Evolutionary conservation across 2,888 invertebrate genomes (phyloP).

Genomic region (Penaeus monodon): DNA sequence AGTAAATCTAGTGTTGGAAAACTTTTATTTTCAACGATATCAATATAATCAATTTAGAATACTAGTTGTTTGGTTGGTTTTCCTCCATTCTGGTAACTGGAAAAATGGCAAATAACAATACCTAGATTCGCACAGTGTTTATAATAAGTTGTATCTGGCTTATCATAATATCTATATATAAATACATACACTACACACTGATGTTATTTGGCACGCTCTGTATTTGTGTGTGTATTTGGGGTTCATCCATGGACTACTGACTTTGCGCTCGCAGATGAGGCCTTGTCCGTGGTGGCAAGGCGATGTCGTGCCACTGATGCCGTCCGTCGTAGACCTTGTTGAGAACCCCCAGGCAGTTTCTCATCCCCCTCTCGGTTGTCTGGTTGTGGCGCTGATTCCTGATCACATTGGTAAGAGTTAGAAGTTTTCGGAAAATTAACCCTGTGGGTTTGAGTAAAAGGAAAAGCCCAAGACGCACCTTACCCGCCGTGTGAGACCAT

Average conservation of each 20-base stretch:
- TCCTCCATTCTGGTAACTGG: too few species aligned
- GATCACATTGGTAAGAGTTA: neutral
- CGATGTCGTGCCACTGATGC: constrained; percentile 94
- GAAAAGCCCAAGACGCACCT: neutral
- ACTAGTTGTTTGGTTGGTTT: too few species aligned
- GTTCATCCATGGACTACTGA: neutral
- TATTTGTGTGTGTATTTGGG: too few species aligned
- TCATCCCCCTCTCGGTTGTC: constrained; percentile 77
- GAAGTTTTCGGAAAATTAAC: neutral
- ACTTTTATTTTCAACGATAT: too few species aligned
- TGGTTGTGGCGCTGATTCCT: constrained; percentile 64
- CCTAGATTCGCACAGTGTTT: too few species aligned
- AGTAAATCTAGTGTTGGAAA: too few species aligned
- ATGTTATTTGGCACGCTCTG: too few species aligned
- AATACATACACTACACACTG: too few species aligned
- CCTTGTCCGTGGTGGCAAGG: constrained; percentile 94
- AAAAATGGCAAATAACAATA: too few species aligned
- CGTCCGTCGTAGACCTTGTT: constrained; percentile 95
- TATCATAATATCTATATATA: too few species aligned
- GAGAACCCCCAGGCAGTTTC: constrained; percentile 86
- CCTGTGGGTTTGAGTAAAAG: neutral
- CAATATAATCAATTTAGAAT: too few species aligned
- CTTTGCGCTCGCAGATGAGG: constrained; percentile 85
- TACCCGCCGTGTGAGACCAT: constrained; percentile 70
- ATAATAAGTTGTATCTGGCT: too few species aligned